Evolutionary conservation across 2,888 invertebrate species (phyloP), one percentile per base, ranked within the genome.

Genomic region (Drosophila pegasa): DNA sequence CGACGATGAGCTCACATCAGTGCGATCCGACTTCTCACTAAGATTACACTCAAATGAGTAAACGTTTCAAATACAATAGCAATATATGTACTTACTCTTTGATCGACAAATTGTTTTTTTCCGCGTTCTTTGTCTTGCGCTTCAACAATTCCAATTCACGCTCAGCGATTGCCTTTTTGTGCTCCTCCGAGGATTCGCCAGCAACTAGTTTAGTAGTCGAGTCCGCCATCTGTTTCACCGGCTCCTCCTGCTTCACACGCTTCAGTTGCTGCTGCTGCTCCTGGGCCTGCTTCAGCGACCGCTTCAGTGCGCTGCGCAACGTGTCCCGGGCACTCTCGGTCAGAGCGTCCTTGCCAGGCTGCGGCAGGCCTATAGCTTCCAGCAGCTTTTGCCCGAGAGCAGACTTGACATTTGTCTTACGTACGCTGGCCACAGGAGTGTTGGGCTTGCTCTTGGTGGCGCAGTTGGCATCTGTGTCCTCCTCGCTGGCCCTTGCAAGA

Each of bases 171-270:
- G 88, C 83, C 29, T 88, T 88, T 57, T 84, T 88, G 43, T 77
- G 87, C 37, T 85, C 71, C 57, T 88, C 84, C 9, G 82, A 71
- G 33, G 80, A 75, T 45, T 89, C 64, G 7, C 74, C 61, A 9
- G 87, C 72, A 9, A 80, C 69, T 1, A 82, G 65, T 61, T 89
- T 91, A 9, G 92, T 90, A 2, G 91, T 90, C 1, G 91, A 90
- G 27, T 91, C 91, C 0, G 92, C 91, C 65, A 88, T 69, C 59
- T 86, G 91, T 66, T 82, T 89, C n/a, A 82, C 84, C n/a, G 78
- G 78, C 25, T 85, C 75, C 52, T 81, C 91, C 29, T 81, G 90
- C 33, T 90, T 90, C 20, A 76, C 80, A 3, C 88, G 83, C 27
- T 88, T 86, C 0, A 81, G 31, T 48, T 89, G 86, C 12, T 85